Percentiles rank a stretch among this genome's conserved stretches.
Conservation (phyloP, 2,113 vertebrate species). For the Labrus mixtus region DNA sequence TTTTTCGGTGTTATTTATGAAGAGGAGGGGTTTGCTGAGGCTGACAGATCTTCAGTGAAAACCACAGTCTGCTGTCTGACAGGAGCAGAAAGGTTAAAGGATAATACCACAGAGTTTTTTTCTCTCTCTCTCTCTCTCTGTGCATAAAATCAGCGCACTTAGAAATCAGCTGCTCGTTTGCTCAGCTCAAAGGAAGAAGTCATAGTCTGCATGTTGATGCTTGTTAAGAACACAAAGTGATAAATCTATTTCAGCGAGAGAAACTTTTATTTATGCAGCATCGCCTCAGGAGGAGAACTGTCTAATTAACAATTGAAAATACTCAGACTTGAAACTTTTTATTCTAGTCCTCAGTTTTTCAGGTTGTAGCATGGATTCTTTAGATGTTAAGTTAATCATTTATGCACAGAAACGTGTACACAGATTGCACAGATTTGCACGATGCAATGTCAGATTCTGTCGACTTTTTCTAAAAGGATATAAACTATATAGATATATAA, state of each 20-base stretch:
- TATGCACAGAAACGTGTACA: no score
- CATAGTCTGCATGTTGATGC: neutral
- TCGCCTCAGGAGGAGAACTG: no score
- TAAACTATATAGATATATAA: no score
- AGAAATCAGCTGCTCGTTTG: neutral
- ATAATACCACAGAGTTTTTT: neutral
- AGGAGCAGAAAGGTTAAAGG: slow-evolving; percentile 30
- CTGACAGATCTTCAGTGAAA: slow-evolving; percentile 15
- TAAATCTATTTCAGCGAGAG: no score
- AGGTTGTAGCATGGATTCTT: no score
- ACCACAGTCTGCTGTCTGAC: slow-evolving; percentile 21
- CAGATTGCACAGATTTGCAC: no score
- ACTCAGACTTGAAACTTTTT: neutral
- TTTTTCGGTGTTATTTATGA: neutral
- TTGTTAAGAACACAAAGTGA: neutral
- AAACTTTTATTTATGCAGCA: no score
- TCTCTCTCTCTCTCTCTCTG: neutral
- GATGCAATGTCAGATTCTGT: no score
- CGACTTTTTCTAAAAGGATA: no score
- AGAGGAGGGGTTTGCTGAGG: neutral
- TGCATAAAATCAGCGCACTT: neutral
- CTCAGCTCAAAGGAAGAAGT: neutral
- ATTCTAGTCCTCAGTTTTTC: neutral
- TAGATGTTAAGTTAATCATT: no score
- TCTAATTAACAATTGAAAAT: neutral